phyloP scores from a whole-genome alignment of 2,113 vertebrate genomes.

The Mus pahari region DNA sequence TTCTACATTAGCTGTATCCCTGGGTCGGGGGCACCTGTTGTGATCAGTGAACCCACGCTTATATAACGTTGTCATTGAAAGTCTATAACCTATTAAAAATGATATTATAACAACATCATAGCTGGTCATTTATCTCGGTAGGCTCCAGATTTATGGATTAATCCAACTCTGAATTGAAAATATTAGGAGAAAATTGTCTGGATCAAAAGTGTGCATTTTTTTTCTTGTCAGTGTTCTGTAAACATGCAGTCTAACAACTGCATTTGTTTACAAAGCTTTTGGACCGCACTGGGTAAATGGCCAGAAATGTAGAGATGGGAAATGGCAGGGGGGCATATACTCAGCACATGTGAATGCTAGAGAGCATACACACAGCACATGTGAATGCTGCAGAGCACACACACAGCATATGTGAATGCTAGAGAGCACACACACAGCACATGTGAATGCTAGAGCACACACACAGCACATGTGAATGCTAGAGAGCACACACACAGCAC shows the following conservation, averaged over 20 bases:
- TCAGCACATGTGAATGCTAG: too few species aligned
- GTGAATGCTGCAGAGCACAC: too few species aligned
- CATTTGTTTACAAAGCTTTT: not conserved
- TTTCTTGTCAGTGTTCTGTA: not conserved
- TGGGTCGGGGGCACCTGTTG: accelerated
- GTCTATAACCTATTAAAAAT: not conserved
- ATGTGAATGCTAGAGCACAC: too few species aligned
- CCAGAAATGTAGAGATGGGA: not conserved
- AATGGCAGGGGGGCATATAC: not conserved
- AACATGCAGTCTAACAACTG: not conserved
- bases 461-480: not conserved
- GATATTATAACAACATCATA: not conserved
- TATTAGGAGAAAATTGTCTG: not conserved
- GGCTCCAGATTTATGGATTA: not conserved
- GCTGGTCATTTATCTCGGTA: not conserved
- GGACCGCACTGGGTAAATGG: not conserved
- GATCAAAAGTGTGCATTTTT: not conserved
- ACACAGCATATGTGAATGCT: too few species aligned
- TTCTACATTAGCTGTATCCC: too few species aligned
- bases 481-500: too few species aligned
- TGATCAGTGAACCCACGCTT: not conserved
- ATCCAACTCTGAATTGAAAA: not conserved
- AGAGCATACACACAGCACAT: too few species aligned
- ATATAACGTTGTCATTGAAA: not conserved
- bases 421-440: too few species aligned